Evolutionary conservation across 2,888 invertebrate genomes (phyloP).

Genomic region (Catocala nupta): DNA sequence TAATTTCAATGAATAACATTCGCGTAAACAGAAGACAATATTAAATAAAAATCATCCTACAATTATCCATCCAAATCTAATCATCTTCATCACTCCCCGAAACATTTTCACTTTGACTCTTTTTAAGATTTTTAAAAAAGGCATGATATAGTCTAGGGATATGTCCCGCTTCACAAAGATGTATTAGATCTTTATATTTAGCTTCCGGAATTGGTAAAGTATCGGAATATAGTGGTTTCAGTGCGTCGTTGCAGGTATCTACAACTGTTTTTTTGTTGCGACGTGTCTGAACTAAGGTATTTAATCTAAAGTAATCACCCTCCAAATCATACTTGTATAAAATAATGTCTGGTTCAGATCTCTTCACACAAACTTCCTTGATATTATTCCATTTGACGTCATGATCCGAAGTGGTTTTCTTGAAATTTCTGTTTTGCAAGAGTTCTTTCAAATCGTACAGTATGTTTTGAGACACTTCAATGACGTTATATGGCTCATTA

Average conservation of each 20-base stretch:
- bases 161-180: constrained; percentile 15
- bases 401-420: neutral
- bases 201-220: constrained; percentile 22
- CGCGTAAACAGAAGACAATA: too few species aligned
- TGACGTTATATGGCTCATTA: too few species aligned
- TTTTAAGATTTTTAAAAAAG: constrained; percentile 8
- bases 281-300: constrained; percentile 4
- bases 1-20: too few species aligned
- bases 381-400: constrained; percentile 23
- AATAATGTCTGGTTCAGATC: constrained; percentile 16
- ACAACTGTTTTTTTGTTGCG: constrained; percentile 10
- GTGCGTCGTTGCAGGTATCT: neutral
- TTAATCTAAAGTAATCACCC: constrained; percentile 18
- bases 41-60: too few species aligned
- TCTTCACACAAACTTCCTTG: constrained; percentile 18
- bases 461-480: too few species aligned
- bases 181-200: constrained; percentile 25
- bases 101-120: too few species aligned
- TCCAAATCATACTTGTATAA: constrained; percentile 22
- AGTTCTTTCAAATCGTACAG: too few species aligned
- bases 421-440: too few species aligned
- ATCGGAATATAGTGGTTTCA: constrained; percentile 17
- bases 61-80: too few species aligned
- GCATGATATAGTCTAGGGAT: constrained; percentile 21
- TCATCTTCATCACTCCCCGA: too few species aligned